Percentiles rank a stretch among this genome's conserved stretches.
Evolutionary conservation across 2,113 vertebrate species (phyloP).

Genomic region (Engraulis encrasicolus): DNA sequence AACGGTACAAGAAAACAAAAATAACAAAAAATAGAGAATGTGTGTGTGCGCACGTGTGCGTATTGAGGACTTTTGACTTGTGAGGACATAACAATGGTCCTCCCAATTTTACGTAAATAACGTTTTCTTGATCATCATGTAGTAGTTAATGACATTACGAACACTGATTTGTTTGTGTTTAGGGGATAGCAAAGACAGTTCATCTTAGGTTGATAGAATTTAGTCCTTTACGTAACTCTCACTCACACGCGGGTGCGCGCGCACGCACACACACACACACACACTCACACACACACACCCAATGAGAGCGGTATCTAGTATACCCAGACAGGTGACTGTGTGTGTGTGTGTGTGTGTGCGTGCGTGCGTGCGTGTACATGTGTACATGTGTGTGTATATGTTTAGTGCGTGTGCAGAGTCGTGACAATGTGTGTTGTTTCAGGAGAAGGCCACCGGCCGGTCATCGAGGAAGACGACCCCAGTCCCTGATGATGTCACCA

Average conservation of each 20-base stretch:
- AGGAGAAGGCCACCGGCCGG: constrained; percentile 39
- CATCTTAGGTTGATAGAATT: background rate
- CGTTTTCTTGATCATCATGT: too few relatives aligned
- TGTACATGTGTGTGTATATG: too few relatives aligned
- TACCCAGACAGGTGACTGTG: constrained; percentile 4
- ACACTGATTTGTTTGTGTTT: background rate
- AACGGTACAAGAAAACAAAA: constrained; percentile 44
- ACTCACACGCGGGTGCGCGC: too few relatives aligned
- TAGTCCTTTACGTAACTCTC: too few relatives aligned
- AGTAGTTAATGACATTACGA: too few relatives aligned
- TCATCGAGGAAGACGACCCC: constrained; percentile 30
- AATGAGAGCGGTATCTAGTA: constrained; percentile 11
- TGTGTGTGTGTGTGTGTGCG: too few relatives aligned
- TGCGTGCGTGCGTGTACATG: too few relatives aligned
- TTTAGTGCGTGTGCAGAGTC: constrained; percentile 39
- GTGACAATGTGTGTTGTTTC: constrained; percentile 44
- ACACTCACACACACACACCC: background rate
- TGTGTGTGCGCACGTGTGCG: background rate
- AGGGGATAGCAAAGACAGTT: background rate
- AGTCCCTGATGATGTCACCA: too few relatives aligned
- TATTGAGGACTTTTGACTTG: too few relatives aligned
- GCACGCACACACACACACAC: too few relatives aligned
- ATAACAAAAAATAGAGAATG: background rate
- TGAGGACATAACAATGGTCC: too few relatives aligned
- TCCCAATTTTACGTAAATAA: too few relatives aligned